A percentile compares a stretch with the other conserved stretches of the same genome.
phyloP scores from a whole-genome alignment of 2,888 invertebrate genomes.

The Eupithecia exiguata region DNA sequence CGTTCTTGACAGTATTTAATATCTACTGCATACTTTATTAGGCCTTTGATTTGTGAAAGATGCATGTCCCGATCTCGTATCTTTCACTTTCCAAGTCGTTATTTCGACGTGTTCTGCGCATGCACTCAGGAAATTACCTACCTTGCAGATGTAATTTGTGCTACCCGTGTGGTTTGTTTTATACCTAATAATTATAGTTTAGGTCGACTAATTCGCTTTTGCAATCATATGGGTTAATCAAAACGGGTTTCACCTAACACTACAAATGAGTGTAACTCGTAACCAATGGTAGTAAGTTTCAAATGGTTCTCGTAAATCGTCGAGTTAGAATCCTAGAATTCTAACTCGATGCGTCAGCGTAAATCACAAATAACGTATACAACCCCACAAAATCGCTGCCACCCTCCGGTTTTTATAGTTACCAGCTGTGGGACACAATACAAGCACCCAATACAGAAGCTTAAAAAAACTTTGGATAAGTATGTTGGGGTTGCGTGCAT shows the following conservation, averaged over 20 bases:
- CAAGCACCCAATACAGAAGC: neutral
- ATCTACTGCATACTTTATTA: neutral
- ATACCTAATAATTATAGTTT: constrained; percentile 3
- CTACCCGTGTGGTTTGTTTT: neutral
- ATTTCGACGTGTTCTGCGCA: neutral
- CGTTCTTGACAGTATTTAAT: neutral
- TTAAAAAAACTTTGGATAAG: neutral
- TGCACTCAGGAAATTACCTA: neutral
- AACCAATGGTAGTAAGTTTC: neutral
- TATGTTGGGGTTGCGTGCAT: neutral
- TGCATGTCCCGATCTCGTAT: neutral
- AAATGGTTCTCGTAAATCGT: neutral
- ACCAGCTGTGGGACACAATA: neutral
- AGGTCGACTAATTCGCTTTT: neutral
- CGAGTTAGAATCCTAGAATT: too few species aligned
- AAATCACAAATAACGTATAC: neutral
- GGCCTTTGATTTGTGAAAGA: constrained; percentile 6
- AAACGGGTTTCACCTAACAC: neutral
- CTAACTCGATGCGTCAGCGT: too few species aligned
- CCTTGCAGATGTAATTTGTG: neutral
- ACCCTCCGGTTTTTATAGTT: neutral
- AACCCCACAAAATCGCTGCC: neutral
- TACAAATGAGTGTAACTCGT: neutral
- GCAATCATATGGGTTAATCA: neutral
- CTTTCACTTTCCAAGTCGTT: constrained; percentile 5